A percentile compares a stretch with the other conserved stretches of the same genome.
phyloP scores from a whole-genome alignment of 2,113 vertebrate genomes.

The Austrofundulus limnaeus region DNA sequence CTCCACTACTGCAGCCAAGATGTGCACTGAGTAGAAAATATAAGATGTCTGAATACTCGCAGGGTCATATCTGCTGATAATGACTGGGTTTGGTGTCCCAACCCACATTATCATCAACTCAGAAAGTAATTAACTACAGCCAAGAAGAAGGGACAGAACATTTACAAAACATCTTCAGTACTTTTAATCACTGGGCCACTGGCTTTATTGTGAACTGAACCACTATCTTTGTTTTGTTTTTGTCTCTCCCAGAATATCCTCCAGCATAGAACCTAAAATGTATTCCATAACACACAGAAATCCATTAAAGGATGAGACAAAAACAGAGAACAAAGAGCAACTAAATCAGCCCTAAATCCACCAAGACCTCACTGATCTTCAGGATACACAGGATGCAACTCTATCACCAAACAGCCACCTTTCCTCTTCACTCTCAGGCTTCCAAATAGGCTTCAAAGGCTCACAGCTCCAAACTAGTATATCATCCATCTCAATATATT shows the following conservation, averaged over 20 bases:
- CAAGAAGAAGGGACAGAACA: constrained; percentile 30
- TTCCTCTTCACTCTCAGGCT: constrained; percentile 18
- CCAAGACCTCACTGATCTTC: constrained; percentile 13
- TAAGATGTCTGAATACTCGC: constrained; percentile 46
- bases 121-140: constrained; percentile 42
- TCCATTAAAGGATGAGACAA: neutral
- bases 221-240: neutral
- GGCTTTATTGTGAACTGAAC: neutral
- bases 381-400: constrained; percentile 10
- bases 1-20: constrained; percentile 48
- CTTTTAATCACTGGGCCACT: constrained; percentile 26
- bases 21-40: constrained; percentile 44
- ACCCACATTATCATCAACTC: constrained; percentile 35
- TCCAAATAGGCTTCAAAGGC: constrained; percentile 21
- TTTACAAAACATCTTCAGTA: constrained; percentile 22
- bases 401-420: constrained; percentile 19
- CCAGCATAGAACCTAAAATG: neutral
- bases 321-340: constrained; percentile 7
- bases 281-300: neutral
- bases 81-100: constrained; percentile 48
- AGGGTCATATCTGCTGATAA: constrained; percentile 47
- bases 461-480: constrained; percentile 28
- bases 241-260: neutral
- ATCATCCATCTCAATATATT: constrained; percentile 51
- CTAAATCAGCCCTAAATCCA: constrained; percentile 1